These are phyloP conservation scores for Monochamus saltuarius DNA, from an alignment of 1,140 invertebrate species.

Conservation along the genomic window DNA sequence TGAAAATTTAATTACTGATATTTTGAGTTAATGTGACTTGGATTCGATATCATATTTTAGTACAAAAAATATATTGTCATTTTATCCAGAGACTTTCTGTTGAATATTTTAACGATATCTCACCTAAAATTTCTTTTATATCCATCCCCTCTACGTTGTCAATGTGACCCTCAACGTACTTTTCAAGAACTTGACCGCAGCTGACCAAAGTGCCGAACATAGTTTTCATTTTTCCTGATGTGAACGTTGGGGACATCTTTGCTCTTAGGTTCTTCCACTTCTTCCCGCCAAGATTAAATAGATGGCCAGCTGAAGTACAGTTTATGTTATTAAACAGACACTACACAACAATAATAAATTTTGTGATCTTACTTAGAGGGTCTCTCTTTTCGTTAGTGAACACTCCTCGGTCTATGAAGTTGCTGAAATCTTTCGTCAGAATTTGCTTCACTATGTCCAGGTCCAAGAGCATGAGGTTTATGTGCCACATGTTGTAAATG, in stretches of 20 bases:
- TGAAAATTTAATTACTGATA: no score
- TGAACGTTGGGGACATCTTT: constrained; percentile 54
- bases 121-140: constrained; percentile 7
- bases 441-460: no score
- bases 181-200: background rate
- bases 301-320: constrained; percentile 41
- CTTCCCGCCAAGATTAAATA: constrained; percentile 52
- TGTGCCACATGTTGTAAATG: no score
- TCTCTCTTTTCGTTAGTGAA: constrained; percentile 52
- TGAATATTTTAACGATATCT: no score
- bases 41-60: no score
- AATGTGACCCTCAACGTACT: no score
- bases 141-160: background rate
- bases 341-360: constrained; percentile 41
- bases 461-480: no score
- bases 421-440: constrained; percentile 46
- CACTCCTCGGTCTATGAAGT: constrained; percentile 54
- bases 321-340: no score
- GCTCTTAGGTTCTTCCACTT: constrained; percentile 54
- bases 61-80: no score
- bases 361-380: constrained; percentile 35
- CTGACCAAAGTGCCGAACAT: constrained; percentile 40
- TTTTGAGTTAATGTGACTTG: no score
- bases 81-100: no score
- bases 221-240: constrained; percentile 53